Evolutionary conservation across 2,113 vertebrate genomes (phyloP).

Genomic region (Cololabis saira): DNA sequence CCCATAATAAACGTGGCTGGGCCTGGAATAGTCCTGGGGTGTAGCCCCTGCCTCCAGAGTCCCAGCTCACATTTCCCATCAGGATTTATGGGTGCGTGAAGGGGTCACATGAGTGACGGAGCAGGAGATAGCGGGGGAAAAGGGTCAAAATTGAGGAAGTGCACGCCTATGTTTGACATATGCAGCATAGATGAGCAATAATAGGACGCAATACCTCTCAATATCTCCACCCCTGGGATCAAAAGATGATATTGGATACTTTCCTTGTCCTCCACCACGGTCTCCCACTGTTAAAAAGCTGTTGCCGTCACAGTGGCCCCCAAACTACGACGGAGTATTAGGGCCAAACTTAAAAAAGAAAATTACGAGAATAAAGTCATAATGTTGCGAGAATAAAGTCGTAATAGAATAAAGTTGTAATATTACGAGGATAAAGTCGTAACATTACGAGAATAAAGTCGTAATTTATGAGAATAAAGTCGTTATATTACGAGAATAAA

Average conservation of each 20-base stretch:
- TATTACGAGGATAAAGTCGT: too few relatives aligned
- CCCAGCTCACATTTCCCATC: constrained; percentile 32
- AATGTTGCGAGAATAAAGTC: too few relatives aligned
- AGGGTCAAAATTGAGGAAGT: neutral
- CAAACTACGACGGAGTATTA: too few relatives aligned
- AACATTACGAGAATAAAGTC: too few relatives aligned
- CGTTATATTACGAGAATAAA: too few relatives aligned
- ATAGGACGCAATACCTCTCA: neutral
- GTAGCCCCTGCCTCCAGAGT: constrained; percentile 1
- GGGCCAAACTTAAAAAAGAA: too few relatives aligned
- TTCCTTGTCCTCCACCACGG: too few relatives aligned
- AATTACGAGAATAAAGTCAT: too few relatives aligned
- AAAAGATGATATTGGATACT: too few relatives aligned
- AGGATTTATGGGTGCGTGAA: constrained; percentile 33
- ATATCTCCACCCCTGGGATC: too few relatives aligned
- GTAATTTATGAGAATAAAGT: too few relatives aligned
- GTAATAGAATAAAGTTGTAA: too few relatives aligned
- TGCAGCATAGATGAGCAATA: neutral
- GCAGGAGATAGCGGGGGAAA: neutral
- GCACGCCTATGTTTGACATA: neutral
- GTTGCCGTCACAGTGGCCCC: constrained; percentile 30
- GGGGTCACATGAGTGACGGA: constrained; percentile 3
- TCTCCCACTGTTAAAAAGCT: constrained; percentile 3
- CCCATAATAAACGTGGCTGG: constrained; percentile 52
- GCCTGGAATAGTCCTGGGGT: constrained; percentile 51